Evolutionary conservation across 2,113 vertebrate species (phyloP).

Genomic region (Suncus etruscus): DNA sequence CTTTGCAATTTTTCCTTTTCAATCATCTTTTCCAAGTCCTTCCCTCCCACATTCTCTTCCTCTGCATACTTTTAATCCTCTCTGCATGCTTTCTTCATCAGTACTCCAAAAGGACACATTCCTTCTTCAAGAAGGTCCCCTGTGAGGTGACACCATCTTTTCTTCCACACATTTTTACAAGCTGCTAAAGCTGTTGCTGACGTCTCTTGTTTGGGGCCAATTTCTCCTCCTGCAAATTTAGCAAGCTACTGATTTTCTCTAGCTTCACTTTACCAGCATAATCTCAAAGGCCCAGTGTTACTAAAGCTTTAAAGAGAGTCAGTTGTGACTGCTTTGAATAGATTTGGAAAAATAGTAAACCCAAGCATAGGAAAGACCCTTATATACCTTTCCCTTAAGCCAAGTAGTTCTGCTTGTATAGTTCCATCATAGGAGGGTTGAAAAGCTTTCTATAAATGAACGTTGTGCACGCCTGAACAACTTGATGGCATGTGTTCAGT

Average conservation of each 20-base stretch:
- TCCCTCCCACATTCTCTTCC: not conserved
- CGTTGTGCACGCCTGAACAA: not conserved
- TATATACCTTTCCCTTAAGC: not conserved
- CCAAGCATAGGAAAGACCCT: not conserved
- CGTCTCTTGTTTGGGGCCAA: not conserved
- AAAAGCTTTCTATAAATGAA: conserved; percentile 6
- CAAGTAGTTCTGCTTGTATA: not conserved
- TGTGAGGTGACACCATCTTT: not conserved
- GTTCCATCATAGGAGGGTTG: not conserved
- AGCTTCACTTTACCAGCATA: conserved; percentile 39
- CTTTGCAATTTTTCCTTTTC: not conserved
- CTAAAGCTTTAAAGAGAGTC: conserved; percentile 34
- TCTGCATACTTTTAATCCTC: fast-evolving
- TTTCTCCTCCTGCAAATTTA: not conserved
- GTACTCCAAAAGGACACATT: not conserved
- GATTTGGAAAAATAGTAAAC: conserved; percentile 24
- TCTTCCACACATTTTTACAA: not conserved
- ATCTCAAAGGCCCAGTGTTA: not conserved
- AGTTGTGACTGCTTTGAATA: not conserved
- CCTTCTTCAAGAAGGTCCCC: not conserved
- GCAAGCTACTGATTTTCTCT: conserved; percentile 38
- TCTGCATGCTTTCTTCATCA: not conserved
- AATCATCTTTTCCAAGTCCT: not conserved
- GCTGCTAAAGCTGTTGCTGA: not conserved
- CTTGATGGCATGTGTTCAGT: not conserved